Base-by-base conservation (phyloP, 2,888 invertebrate genomes). In the Acleris cristana region DNA sequence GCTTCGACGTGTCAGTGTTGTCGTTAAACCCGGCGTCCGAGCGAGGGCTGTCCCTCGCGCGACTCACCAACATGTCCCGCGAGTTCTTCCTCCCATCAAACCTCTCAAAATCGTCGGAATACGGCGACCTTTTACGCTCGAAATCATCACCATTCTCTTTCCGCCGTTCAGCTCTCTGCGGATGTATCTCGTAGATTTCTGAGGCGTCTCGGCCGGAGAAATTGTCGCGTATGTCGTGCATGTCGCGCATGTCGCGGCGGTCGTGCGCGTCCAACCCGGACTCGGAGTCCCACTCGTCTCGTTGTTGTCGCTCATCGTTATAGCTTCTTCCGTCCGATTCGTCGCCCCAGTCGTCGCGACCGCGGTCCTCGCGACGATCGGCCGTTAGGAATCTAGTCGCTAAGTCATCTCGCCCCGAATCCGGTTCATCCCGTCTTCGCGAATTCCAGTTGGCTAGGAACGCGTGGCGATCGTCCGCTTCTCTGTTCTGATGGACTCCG, bases 401-500 rank as follows among this genome's bases (percentile, higher is more conserved):
- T 18, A 92, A 73, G 65, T 92, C 92, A 52, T 92, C 91, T 0
- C 84, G 77, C 7, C 79, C 80, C 5, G 88, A 84, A 54, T 91
- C 91, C 0, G 88, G 85, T 2, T 90, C 90, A 1, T 90, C 90
- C 64, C 91, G 82, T 21, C 90, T 80, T 60, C 92, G 81, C 0
- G 92, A 91, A 73, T 87, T 92, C 93, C 93, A 93, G 75, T 93
- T 93, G 0, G 92, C 93, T 23, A 93, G 78, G 82, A 93, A 93
- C 18, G 87, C 87, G 74, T 92, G 93, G 71, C 94, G 92, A 65
- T 94, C 94, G 44, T 92, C 93, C 1, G 91, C 94, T 69, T 93
- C 93, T 78, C 94, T 89, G 76, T 95, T 95, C 76, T 96, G 95
- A 66, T 96, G 95, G 0, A 96, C 96, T 0, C 96, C 96, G 72